Evolutionary conservation across 2,888 invertebrate species (phyloP), one percentile per base, ranked within the genome.

Genomic region (Argyra leucocephala): DNA sequence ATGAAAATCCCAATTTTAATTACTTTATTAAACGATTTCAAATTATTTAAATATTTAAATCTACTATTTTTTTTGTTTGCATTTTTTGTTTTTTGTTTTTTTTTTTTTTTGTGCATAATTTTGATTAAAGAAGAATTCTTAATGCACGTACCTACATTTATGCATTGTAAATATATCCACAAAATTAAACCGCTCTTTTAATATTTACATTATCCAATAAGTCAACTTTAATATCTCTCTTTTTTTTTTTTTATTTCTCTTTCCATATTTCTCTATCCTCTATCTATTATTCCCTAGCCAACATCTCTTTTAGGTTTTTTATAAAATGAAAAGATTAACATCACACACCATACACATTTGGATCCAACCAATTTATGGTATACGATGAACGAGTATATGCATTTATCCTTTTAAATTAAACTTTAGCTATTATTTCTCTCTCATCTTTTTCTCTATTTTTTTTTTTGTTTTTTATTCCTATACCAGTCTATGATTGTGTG

Each of bases 361-460:
- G 15, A 48, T 48, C 48, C 48, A 18, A 48, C 48, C 48, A 48
- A 48, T 48, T 48, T 48, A 48, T 48, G 15, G 5, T 31, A 31
- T 31, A 31, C 10, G n/a, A 31, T 31, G 31, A 7, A 31, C 31
- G 31, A 31, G 10, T 18, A 48, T 48, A 48, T 15, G 18, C 48
- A 48, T 48, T 48, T 48, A 48, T 48, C 48, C 48, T n/a, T 48
- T 48, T 48, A 48, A 48, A 48, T 48, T 48, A 48, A 48, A 48
- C 48, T 48, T n/a, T n/a, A n/a, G n/a, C n/a, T n/a, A n/a, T 31
- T 18, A 18, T 48, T 48, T 18, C 48, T 3, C 48, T 48, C 48
- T 48, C 48, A 18, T 48, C 48, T 18, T 48, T 18, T 48, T 48
- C 12, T 48, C 18, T 18, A 3, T 48, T 12, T 37, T 15, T 37